Conservation (phyloP, 2,888 invertebrate genomes). For the Nasonia oneida region DNA sequence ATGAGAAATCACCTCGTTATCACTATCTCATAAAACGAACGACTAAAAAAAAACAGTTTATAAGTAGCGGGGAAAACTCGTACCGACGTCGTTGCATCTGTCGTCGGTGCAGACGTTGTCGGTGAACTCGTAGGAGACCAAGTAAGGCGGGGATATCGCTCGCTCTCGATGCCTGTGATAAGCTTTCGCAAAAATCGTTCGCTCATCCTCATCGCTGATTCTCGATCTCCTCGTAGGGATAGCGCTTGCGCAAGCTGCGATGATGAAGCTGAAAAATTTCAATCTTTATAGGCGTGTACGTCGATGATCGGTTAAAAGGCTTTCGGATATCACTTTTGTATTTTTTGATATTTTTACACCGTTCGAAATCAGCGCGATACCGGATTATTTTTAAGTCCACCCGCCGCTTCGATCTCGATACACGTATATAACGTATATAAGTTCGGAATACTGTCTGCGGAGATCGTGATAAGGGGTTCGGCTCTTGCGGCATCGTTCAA, state of each 20-base stretch:
- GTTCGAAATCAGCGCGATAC: no score
- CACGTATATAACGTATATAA: no score
- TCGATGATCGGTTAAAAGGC: no score
- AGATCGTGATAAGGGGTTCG: no score
- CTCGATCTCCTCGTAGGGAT: background rate
- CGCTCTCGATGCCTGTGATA: constrained; percentile 11
- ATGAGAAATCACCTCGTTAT: background rate
- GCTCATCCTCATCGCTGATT: constrained; percentile 18
- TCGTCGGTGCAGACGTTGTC: constrained; percentile 45
- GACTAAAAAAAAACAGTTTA: background rate
- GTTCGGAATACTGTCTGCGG: no score
- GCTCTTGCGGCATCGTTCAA: no score
- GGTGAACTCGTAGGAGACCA: constrained; percentile 46
- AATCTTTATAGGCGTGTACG: background rate
- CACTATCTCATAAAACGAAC: no score
- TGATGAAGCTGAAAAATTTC: constrained; percentile 37
- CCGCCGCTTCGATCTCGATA: no score
- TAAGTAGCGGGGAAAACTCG: background rate
- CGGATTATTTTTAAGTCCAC: no score
- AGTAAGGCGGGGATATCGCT: constrained; percentile 15
- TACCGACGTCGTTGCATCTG: constrained; percentile 58
- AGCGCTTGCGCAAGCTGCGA: constrained; percentile 44
- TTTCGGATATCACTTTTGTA: no score
- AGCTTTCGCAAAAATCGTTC: constrained; percentile 21
- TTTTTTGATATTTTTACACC: no score